Base-by-base conservation (phyloP, 2,888 invertebrate genomes). In the Ophioninae sp. region DNA sequence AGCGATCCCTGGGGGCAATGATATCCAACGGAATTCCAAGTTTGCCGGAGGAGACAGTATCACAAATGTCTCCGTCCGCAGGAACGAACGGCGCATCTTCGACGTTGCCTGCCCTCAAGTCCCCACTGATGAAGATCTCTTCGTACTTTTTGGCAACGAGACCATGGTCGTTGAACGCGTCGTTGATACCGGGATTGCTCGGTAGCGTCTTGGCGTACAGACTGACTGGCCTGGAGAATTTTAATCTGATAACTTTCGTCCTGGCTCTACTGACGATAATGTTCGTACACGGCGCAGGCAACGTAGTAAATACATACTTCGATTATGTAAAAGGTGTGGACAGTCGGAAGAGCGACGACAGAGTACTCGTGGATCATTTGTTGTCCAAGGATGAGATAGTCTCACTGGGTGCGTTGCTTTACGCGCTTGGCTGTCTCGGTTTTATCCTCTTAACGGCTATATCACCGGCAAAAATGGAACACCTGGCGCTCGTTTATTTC, bases 311-410 rank as follows among this genome's bases (percentile, higher is more conserved):
- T 93, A 99, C 99, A 0, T 99, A 98, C 93, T 99, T 97, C 92
- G 99, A 99, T 93, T 99, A 97, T 91, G 96, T 97, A 50, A 97
- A 97, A 94, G 99, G 97, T 68, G 98, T 99, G 79, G 99, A 99
- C 93, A 97, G 97, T 91, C 81, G 87, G 6, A 98, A 97, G 93
- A 97, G 98, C 87, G 98, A 99, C 91, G 99, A 99, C 91, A 95
- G 98, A 90, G 98, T 98, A 87, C 94, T 99, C 78, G 98, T 99
- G n/a, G 99, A 99, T 93, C 97, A 97, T 88, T 96, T 98, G 88
- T 94, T 99, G 76, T 95, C 96, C 0, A 96, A 96, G 88, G 96
- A 96, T 91, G 95, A 95, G 92, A 96, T 99, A 64, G 97, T 97
- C 10, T 96, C 97, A 2, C 93, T 99, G 70, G 99, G 98, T 86